These are phyloP conservation scores for Ooceraea biroi DNA, from an alignment of 1,140 invertebrate species.

Conservation along the genomic window DNA sequence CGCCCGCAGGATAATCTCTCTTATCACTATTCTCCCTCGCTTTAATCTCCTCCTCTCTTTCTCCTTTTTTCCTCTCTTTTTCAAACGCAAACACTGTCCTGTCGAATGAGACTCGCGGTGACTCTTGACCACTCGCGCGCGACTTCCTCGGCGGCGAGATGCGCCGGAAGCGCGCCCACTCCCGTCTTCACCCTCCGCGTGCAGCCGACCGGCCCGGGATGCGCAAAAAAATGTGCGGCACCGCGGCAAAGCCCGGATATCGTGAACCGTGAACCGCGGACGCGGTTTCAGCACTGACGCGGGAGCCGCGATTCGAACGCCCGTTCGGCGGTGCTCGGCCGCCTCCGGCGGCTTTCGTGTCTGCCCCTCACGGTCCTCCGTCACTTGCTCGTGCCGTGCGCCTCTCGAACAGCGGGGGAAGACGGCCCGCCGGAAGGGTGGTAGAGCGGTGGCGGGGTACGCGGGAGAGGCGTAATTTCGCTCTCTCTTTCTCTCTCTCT, in stretches of 20 bases:
- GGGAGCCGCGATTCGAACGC: conserved; percentile 85
- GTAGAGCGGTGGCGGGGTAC: conserved; percentile 27
- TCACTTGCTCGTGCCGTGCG: conserved; percentile 68
- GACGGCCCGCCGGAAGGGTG: conserved; percentile 38
- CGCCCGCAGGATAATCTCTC: conserved; percentile 24
- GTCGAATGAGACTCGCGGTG: conserved; percentile 52
- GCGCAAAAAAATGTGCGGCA: conserved; percentile 62
- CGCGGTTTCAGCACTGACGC: conserved; percentile 86
- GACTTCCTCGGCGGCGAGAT: background rate
- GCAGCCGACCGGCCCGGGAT: background rate
- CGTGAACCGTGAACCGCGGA: conserved; percentile 86
- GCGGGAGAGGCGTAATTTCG: conserved; percentile 29
- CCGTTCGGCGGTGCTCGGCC: conserved; percentile 82
- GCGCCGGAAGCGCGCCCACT: background rate
- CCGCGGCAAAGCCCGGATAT: conserved; percentile 80
- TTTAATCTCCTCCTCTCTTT: conserved; percentile 16
- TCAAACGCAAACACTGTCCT: background rate
- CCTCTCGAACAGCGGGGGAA: conserved; percentile 54
- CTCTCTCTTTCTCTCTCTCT: conserved; percentile 33
- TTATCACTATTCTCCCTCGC: conserved; percentile 4
- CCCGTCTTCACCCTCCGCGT: background rate
- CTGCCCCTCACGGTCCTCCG: conserved; percentile 73
- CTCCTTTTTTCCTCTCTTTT: conserved; percentile 7
- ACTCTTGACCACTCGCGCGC: background rate
- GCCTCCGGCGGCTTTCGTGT: conserved; percentile 75